Evolutionary conservation across 2,888 invertebrate species (phyloP).

Genomic region (Trachelus stipa): DNA sequence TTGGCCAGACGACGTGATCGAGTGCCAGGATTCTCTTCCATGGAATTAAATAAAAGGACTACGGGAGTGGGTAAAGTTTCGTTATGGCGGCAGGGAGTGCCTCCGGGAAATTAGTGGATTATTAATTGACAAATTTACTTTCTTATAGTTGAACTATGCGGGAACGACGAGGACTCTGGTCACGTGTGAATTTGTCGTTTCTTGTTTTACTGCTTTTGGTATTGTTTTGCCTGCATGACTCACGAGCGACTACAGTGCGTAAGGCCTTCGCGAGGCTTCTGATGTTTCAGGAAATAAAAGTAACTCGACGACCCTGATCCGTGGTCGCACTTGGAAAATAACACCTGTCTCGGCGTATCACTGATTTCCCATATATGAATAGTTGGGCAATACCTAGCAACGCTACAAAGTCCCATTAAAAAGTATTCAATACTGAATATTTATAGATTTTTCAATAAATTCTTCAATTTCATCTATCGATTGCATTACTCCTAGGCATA

Average conservation of each 20-base stretch:
- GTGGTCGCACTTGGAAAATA: background rate
- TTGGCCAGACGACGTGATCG: background rate
- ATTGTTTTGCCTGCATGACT: background rate
- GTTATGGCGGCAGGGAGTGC: background rate
- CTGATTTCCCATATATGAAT: background rate
- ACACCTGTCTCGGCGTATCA: background rate
- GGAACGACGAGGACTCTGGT: background rate
- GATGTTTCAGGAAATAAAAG: background rate
- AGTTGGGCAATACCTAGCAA: too few relatives aligned
- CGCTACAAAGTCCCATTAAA: background rate
- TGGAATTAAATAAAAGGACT: slow-evolving; percentile 44
- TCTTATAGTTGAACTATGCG: background rate
- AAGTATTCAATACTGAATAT: background rate
- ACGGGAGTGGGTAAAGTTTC: slow-evolving; percentile 15
- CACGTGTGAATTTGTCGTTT: background rate
- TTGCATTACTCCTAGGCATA: background rate
- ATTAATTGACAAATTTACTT: slow-evolving; percentile 57
- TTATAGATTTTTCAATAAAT: background rate
- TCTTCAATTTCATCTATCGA: background rate
- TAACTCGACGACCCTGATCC: background rate
- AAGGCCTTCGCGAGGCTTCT: background rate
- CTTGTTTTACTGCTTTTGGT: background rate
- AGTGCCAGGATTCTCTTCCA: slow-evolving; percentile 4
- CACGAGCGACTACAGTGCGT: background rate
- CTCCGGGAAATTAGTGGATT: slow-evolving; percentile 44